These are phyloP conservation scores for Actias luna DNA, from an alignment of 2,888 invertebrate genomes.

Conservation along the genomic window DNA sequence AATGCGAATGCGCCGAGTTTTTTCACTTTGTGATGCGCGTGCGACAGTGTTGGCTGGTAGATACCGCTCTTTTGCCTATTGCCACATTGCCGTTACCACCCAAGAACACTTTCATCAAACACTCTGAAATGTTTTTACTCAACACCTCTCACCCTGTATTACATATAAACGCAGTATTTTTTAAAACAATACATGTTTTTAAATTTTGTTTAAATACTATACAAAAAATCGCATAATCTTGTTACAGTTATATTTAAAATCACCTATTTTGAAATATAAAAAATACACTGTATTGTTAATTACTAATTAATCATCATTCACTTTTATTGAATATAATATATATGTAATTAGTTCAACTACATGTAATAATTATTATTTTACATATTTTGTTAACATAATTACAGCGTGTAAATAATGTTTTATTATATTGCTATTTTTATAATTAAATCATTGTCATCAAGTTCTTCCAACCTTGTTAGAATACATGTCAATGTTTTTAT, in stretches of 20 bases:
- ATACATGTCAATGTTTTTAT: too few species aligned
- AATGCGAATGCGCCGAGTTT: constrained; percentile 40
- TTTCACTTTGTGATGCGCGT: constrained; percentile 45
- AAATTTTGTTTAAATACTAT: too few species aligned
- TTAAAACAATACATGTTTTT: neutral
- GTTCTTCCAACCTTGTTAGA: neutral
- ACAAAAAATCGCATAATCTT: too few species aligned
- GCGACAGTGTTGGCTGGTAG: constrained; percentile 54
- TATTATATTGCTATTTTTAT: neutral
- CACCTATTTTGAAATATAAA: too few species aligned
- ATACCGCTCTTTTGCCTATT: constrained; percentile 57
- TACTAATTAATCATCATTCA: neutral
- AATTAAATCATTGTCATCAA: neutral
- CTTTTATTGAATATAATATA: neutral
- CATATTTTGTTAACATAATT: neutral
- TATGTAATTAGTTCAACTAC: neutral
- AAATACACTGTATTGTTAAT: too few species aligned
- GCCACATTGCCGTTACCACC: constrained; percentile 36
- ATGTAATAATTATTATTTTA: neutral
- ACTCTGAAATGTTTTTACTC: constrained; percentile 24
- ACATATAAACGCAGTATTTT: neutral
- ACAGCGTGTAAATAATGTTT: neutral
- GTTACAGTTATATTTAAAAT: too few species aligned
- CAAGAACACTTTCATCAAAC: constrained; percentile 57
- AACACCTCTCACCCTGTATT: constrained; percentile 8